Conservation (phyloP, 1,140 invertebrate genomes). For the Bombus ignitus region DNA sequence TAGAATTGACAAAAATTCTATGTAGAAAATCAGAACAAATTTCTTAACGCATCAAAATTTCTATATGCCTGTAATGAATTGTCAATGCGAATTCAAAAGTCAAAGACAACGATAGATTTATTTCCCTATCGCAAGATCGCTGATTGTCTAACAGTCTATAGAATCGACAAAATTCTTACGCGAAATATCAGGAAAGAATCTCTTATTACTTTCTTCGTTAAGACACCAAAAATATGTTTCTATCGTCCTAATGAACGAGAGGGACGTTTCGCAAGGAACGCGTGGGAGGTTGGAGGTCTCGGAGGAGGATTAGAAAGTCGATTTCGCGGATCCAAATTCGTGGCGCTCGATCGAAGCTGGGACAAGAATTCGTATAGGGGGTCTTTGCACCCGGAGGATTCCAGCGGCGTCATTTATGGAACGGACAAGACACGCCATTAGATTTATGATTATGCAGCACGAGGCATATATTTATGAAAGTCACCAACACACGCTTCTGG, state of each 20-base stretch:
- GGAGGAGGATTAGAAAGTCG: conserved; percentile 8
- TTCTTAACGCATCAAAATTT: no score
- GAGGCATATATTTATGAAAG: conserved; percentile 55
- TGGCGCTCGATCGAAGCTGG: conserved; percentile 24
- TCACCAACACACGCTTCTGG: not conserved
- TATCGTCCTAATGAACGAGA: not conserved
- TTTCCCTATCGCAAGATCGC: not conserved
- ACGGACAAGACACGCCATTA: conserved; percentile 58
- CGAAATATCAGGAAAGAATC: not conserved
- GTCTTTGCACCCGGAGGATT: conserved; percentile 57
- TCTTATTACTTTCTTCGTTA: no score
- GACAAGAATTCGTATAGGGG: conserved; percentile 17
- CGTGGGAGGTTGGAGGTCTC: conserved; percentile 27
- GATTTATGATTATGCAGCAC: conserved; percentile 59
- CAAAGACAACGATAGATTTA: not conserved
- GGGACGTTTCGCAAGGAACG: conserved; percentile 20
- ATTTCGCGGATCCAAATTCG: conserved; percentile 45
- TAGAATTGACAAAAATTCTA: no score
- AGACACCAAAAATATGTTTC: not conserved
- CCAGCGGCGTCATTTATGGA: conserved; percentile 54
- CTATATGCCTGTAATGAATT: not conserved
- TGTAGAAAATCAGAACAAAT: no score
- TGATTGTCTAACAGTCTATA: not conserved
- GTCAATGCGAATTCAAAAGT: not conserved
- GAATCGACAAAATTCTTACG: not conserved